Conservation (phyloP, 2,797 vertebrate genomes). For the Esox lucius region DNA sequence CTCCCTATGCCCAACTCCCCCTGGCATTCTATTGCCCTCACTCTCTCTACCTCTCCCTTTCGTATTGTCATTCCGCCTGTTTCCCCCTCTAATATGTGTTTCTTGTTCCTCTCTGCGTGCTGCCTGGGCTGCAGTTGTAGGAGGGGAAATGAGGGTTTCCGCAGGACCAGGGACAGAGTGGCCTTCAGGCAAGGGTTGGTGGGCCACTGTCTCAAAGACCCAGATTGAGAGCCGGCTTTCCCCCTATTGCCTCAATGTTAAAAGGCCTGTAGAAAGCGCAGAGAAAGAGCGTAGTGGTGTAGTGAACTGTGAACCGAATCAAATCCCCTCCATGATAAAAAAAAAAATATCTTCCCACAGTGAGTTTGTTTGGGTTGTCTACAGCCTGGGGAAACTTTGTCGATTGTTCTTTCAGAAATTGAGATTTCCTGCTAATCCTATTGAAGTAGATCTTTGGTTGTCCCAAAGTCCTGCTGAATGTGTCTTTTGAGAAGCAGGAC, state of each 20-base stretch:
- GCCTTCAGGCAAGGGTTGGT: constrained; percentile 45
- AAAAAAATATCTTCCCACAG: constrained; percentile 63
- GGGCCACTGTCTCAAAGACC: constrained; percentile 66
- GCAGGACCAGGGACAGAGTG: constrained; percentile 53
- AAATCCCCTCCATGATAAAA: constrained; percentile 69
- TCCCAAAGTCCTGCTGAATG: constrained; percentile 76
- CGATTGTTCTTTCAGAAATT: constrained; percentile 79
- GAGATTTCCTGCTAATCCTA: constrained; percentile 78
- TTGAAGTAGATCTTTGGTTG: constrained; percentile 79
- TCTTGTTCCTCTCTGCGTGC: constrained; percentile 1
- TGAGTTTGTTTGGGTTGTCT: constrained; percentile 73
- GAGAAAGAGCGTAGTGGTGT: constrained; percentile 70
- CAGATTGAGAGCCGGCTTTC: constrained; percentile 68
- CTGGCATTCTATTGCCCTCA: background rate
- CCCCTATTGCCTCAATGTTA: constrained; percentile 73
- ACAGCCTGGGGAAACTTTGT: constrained; percentile 72
- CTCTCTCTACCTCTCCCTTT: background rate
- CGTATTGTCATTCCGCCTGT: constrained; percentile 1
- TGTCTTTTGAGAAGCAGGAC: constrained; percentile 66
- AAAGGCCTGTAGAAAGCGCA: constrained; percentile 69
- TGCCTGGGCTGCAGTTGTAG: constrained; percentile 2
- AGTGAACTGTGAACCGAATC: constrained; percentile 82
- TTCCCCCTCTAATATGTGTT: background rate
- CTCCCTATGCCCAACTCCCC: background rate
- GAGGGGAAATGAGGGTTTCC: constrained; percentile 38